Percentiles rank a stretch among this genome's conserved stretches.
These are phyloP conservation scores for Baryphthengus martii DNA, from an alignment of 2,113 vertebrate species.

Conservation along the genomic window DNA sequence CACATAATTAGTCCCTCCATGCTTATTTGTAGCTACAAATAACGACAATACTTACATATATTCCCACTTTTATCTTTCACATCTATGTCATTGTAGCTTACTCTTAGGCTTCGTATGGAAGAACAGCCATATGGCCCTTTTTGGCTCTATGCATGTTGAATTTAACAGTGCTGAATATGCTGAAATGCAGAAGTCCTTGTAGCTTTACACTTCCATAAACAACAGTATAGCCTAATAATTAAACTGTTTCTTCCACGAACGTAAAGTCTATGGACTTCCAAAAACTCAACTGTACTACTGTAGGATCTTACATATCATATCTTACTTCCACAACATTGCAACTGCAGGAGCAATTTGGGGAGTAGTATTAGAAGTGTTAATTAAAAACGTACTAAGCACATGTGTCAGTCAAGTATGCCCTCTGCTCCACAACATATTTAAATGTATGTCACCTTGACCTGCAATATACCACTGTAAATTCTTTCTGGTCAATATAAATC, in stretches of 20 bases:
- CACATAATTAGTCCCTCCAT: not conserved
- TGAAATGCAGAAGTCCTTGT: not conserved
- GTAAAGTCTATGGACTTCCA: not conserved
- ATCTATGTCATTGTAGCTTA: not conserved
- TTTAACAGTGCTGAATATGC: not conserved
- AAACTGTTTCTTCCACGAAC: not conserved
- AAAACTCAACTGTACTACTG: not conserved
- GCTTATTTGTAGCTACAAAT: not conserved
- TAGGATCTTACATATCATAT: not conserved
- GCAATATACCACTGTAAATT: slow-evolving; percentile 70
- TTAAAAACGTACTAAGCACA: slow-evolving; percentile 72
- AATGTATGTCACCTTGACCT: slow-evolving; percentile 79
- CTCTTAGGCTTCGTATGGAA: not conserved
- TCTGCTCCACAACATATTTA: slow-evolving; percentile 69
- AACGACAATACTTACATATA: not conserved
- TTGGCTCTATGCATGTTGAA: not conserved
- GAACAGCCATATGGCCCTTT: not conserved
- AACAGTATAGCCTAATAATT: not conserved
- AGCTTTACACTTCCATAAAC: not conserved
- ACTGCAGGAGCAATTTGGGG: slow-evolving; percentile 33
- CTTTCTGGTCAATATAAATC: slow-evolving; percentile 79
- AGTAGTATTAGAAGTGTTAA: slow-evolving; percentile 65
- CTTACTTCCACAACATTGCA: slow-evolving; percentile 25
- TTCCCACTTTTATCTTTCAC: not conserved
- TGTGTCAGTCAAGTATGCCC: slow-evolving; percentile 72